phyloP scores from a whole-genome alignment of 2,797 vertebrate species.

The Pelochelys cantorii region DNA sequence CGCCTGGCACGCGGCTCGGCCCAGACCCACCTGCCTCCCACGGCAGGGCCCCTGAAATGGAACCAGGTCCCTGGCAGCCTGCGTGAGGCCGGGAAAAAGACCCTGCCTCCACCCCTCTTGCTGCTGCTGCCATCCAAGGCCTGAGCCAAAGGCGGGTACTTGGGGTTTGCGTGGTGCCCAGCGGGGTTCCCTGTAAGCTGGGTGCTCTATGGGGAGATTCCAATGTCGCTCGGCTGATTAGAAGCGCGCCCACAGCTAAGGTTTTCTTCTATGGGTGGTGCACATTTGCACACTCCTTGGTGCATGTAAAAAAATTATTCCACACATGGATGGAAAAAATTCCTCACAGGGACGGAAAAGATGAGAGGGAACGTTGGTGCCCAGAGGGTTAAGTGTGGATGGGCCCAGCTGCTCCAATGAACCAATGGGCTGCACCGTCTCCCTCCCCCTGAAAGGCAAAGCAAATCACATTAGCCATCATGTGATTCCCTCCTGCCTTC shows the following conservation, averaged over 20 bases:
- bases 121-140: background rate
- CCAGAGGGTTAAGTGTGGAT: background rate
- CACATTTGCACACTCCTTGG: no score
- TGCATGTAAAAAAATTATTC: no score
- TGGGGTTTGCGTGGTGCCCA: background rate
- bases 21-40: background rate
- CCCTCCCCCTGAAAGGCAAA: background rate
- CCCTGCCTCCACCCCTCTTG: background rate
- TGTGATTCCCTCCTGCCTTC: slow-evolving; percentile 4
- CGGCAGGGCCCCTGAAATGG: background rate
- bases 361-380: background rate
- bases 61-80: background rate
- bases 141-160: background rate
- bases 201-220: no score
- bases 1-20: no score
- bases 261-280: no score
- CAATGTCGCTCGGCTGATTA: no score
- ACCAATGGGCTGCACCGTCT: background rate
- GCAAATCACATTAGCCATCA: background rate
- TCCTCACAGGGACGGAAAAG: no score
- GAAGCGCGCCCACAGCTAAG: no score
- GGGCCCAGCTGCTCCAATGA: background rate
- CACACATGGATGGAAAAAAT: no score
- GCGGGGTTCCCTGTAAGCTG: no score
- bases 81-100: background rate